Evolutionary conservation across 2,888 invertebrate species (phyloP), one percentile per base, ranked within the genome.

Genomic region (Molorchus minor): DNA sequence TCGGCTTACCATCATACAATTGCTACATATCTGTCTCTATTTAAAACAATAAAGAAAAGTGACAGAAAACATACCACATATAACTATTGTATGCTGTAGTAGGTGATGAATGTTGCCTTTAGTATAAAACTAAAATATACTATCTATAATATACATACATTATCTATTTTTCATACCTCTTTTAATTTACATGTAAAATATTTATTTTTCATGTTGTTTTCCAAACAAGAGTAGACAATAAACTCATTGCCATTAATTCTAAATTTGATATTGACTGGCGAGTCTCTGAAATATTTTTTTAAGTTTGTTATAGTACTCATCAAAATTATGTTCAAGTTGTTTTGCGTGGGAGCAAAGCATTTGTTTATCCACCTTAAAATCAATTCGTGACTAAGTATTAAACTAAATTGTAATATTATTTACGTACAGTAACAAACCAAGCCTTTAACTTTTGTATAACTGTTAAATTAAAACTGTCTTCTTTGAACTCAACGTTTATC

Each of bases 261-360:
- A 17, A 70, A 64, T 35, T 66, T 62, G 0, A 66, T 56, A 35
- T 64, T 60, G 4, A 40, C n/a, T 29, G 64, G 61, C 15, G 53
- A 53, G 7, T 45, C 38, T 19, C 52, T 20, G 33, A 72, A 53
- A 47, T 64, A 67, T 8, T 46, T 41, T 54, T 64, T 62, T 20
- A 71, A 49, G n/a, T 10, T 61, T 65, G 8, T 46, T 19, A 16
- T 49, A 69, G 40, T 69, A 70, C 35, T 65, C 60, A n/a, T 65
- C 60, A 8, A 55, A 5, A 25, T 40, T 17, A 16, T 58, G 15
- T 13, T 49, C 19, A 13, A 62, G 56, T 16, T 58, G 38, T 16
- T 61, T 53, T 1, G 68, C 60, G n/a, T 60, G 57, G 12, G 15
- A n/a, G 29, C 41, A 36, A 29, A 70, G 45, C 7, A 61, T 36